A percentile compares a stretch with the other conserved stretches of the same genome.
phyloP scores from a whole-genome alignment of 2,888 invertebrate genomes.

The Drosophila mimetica region DNA sequence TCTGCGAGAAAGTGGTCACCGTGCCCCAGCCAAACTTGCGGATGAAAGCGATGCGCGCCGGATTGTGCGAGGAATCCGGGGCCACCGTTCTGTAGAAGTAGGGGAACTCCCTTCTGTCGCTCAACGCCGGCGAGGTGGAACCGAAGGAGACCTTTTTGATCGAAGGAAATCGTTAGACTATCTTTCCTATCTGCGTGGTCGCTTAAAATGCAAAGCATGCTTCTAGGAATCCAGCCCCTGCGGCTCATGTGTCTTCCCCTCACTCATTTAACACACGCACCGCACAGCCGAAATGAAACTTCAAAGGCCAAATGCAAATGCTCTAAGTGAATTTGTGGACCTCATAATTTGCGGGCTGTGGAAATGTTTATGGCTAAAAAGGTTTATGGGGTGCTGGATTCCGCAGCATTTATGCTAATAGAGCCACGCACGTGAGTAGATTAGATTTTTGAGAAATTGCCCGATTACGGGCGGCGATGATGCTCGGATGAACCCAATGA shows the following conservation, averaged over 20 bases:
- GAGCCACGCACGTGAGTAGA: slow-evolving; percentile 75
- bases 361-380: slow-evolving; percentile 69
- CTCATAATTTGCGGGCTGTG: slow-evolving; percentile 54
- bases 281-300: slow-evolving; percentile 51
- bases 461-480: slow-evolving; percentile 22
- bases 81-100: slow-evolving; percentile 95
- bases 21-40: slow-evolving; percentile 90
- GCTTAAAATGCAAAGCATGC: slow-evolving; percentile 46
- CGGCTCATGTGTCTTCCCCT: slow-evolving; percentile 2
- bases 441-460: slow-evolving; percentile 75
- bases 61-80: slow-evolving; percentile 95
- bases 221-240: slow-evolving; percentile 18
- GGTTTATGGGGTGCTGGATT: slow-evolving; percentile 53
- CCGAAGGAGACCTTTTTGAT: slow-evolving; percentile 92
- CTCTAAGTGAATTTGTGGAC: slow-evolving; percentile 47
- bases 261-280: slow-evolving; percentile 62
- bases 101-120: slow-evolving; percentile 94
- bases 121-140: slow-evolving; percentile 94
- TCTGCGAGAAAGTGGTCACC: slow-evolving; percentile 94
- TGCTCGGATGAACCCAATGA: background rate
- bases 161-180: slow-evolving; percentile 24
- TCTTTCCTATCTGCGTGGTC: background rate
- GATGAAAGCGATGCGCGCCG: slow-evolving; percentile 93
- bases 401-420: slow-evolving; percentile 69
- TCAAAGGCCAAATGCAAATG: slow-evolving; percentile 66